phyloP scores from a whole-genome alignment of 2,888 invertebrate species.

The Pimpla rufipes region DNA sequence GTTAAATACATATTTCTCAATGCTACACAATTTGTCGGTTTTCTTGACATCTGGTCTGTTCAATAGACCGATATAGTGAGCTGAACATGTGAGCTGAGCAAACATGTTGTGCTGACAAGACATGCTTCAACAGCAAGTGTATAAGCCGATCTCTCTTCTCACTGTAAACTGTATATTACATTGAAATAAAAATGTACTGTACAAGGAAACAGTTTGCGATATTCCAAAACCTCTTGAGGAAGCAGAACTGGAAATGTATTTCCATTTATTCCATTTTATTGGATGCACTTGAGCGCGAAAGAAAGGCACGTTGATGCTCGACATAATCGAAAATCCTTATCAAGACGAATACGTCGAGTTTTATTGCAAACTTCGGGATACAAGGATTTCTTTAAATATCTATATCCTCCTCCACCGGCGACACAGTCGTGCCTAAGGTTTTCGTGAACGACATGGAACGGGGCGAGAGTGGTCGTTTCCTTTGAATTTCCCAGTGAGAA shows the following conservation, averaged over 20 bases:
- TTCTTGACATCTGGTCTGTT: too few species aligned
- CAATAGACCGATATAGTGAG: too few species aligned
- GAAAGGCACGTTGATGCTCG: not conserved
- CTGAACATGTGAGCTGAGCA: too few species aligned
- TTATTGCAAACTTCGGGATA: slow-evolving; percentile 48
- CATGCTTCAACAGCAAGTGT: too few species aligned
- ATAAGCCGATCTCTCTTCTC: too few species aligned
- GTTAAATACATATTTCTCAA: too few species aligned
- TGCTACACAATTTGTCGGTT: too few species aligned
- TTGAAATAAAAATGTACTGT: not conserved
- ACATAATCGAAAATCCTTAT: slow-evolving; percentile 45
- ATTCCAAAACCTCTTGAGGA: too few species aligned
- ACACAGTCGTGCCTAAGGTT: slow-evolving; percentile 26
- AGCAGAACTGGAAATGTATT: not conserved
- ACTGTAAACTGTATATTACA: too few species aligned
- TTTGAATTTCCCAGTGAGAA: slow-evolving; percentile 57
- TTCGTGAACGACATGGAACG: slow-evolving; percentile 39
- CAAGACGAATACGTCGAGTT: slow-evolving; percentile 41
- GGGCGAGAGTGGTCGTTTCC: not conserved
- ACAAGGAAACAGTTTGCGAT: not conserved
- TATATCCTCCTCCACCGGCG: slow-evolving; percentile 1
- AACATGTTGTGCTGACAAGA: too few species aligned
- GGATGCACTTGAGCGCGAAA: not conserved
- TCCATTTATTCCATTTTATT: not conserved
- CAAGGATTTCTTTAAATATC: slow-evolving; percentile 51